A percentile compares a stretch with the other conserved stretches of the same genome.
Conservation (phyloP, 2,797 vertebrate species). For the Microctenopoma steveboyesi region DNA sequence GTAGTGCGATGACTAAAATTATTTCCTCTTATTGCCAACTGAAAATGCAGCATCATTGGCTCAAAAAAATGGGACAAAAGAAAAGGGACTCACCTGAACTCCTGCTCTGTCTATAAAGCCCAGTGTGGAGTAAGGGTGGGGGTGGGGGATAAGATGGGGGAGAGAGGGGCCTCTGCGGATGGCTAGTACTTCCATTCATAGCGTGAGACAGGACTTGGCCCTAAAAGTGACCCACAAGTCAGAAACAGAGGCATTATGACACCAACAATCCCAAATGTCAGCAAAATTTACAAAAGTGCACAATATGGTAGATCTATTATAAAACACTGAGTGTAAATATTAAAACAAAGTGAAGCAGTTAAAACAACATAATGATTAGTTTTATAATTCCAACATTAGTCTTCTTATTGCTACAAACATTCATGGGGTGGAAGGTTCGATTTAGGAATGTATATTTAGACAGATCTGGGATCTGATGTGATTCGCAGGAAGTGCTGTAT, state of each 20-base stretch:
- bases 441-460: conserved; percentile 11
- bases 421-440: conserved; percentile 24
- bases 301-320: conserved; percentile 14
- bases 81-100: conserved; percentile 87
- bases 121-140: conserved; percentile 87
- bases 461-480: conserved; percentile 23
- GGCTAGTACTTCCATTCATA: conserved; percentile 90
- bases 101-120: conserved; percentile 86
- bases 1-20: too few relatives aligned
- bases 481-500: conserved; percentile 43
- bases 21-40: background rate
- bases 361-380: conserved; percentile 34
- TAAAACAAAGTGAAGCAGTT: background rate
- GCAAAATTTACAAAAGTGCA: conserved; percentile 7
- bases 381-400: conserved; percentile 21
- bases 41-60: background rate
- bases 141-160: conserved; percentile 90
- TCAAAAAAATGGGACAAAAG: conserved; percentile 22
- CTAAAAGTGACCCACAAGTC: conserved; percentile 73
- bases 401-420: conserved; percentile 18
- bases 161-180: conserved; percentile 92
- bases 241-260: conserved; percentile 42
- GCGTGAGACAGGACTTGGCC: conserved; percentile 87
- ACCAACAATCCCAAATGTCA: background rate
- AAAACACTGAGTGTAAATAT: conserved; percentile 11